Evolutionary conservation across 2,888 invertebrate species (phyloP), one percentile per base, ranked within the genome.

Genomic region (Tridacna gigas): DNA sequence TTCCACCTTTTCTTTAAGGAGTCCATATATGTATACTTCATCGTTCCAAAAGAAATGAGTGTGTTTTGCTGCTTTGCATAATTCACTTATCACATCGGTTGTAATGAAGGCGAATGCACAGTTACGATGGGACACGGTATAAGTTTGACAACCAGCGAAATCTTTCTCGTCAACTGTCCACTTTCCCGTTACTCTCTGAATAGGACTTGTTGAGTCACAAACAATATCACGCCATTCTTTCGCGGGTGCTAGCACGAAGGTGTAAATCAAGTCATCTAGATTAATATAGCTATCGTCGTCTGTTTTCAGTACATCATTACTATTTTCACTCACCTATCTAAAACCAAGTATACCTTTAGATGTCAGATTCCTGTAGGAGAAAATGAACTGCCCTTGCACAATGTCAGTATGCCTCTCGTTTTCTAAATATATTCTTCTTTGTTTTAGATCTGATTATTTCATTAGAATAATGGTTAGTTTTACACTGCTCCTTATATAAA

Each of bases 1-100:
- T n/a, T n/a, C n/a, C n/a, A n/a, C n/a, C n/a, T 93, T 93, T 25
- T 88, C 80, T 0, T 92, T 90, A 22, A 94, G 86, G 20, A 94
- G 79, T 13, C 94, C 94, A 63, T 92, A 94, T 15, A 94, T 79
- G 77, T 94, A 94, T 20, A 94, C 94, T 80, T 94, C 94, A 67
- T 94, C 94, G n/a, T 94, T 91, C 94, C 94, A 94, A 90, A 94
- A 94, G 86, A 94, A 94, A 0, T 93, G 93, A 18, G 94, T 93
- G 9, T 87, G 69, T 56, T 82, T 84, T 0, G 94, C 89, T 0
- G 92, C 91, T 37, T 86, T 78, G 79, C 91, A 93, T 86, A 94
- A 74, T 25, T 91, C 89, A 25, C 88, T 84, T 13, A 93, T 86
- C 0, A 94, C 83, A 56, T 93, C 91, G 12, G 87, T 75, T 0